Base-by-base conservation (phyloP, 2,888 invertebrate genomes). In the Ditylenchus weischeri region DNA sequence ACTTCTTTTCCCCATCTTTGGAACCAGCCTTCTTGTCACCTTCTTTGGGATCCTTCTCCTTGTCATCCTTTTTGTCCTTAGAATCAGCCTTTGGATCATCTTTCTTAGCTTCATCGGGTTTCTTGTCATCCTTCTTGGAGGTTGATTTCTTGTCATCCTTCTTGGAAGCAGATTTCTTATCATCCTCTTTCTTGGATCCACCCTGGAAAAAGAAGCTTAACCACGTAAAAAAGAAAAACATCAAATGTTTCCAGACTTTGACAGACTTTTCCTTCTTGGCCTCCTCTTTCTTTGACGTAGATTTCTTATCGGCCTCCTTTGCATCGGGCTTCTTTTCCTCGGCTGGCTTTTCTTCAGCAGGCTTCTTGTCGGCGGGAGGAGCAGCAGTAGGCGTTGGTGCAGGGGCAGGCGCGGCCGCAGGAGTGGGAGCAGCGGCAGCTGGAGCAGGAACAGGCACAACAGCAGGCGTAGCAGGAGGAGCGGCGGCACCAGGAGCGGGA, bases 371-470 rank as follows among this genome's bases (percentile, higher is more conserved):
- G 54, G 23, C 54, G 8, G 54, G 54, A 29, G 29, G 5, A 18
- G 54, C 54, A 10, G 23, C 13, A 54, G 54, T 10, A 6, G 54
- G 13, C 3, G 54, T 1, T 5, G 54, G 13, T 2, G 43, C 43
- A 8, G 43, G 5, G 13, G 38, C 11, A 8, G 38, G 38, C 6
- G 38, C 38, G 11, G 38, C 62, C 38, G 47, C 11, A 47, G 38
- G 62, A n/a, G n/a, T n/a, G n/a, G 62, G 62, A 61, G 61, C 23
- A 43, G 61, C 48, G 49, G 48, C 11, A 43, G 62, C 48, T 21
- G 35, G 21, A 19, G 61, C n/a, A 13, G 19, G 43, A 59, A 8
- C 47, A n/a, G 62, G 61, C 47, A 47, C 48, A 11, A 47, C 48
- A 50, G 48, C 62, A 62, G 35, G 48, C 48, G 4, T n/a, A 48